phyloP scores from a whole-genome alignment of 2,113 vertebrate species.

The Gallinago jamesoni region DNA sequence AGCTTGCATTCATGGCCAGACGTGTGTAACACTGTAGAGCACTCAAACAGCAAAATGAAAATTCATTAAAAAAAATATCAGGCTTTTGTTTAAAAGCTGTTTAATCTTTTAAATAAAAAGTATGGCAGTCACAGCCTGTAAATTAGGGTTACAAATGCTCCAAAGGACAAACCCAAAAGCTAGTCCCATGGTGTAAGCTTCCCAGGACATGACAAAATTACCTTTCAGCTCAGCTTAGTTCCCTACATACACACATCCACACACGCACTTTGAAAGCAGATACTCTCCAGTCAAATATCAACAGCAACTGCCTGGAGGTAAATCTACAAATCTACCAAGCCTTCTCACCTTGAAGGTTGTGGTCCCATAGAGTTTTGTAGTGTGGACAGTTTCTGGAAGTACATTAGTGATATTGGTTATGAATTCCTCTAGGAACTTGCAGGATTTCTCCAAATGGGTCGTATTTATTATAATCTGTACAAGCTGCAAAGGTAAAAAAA shows the following conservation, averaged over 20 bases:
- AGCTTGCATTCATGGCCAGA: background rate
- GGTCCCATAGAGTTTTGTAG: conserved; percentile 93
- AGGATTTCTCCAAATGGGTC: conserved; percentile 94
- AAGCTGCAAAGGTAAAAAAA: conserved; percentile 73
- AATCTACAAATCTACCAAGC: too few species aligned
- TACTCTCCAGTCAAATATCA: background rate
- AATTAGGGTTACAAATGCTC: background rate
- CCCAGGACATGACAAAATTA: rapidly evolving
- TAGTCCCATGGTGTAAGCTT: background rate
- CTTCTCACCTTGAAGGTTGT: conserved; percentile 92
- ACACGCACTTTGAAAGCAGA: rapidly evolving
- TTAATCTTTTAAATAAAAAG: background rate
- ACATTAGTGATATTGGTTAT: conserved; percentile 98
- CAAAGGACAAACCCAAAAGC: background rate
- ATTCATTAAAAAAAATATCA: background rate
- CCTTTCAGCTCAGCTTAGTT: background rate
- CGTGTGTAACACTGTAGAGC: rapidly evolving
- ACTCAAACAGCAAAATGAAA: background rate
- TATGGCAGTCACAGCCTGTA: background rate
- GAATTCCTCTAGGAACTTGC: conserved; percentile 95
- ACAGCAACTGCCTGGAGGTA: rapidly evolving
- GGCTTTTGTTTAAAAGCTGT: background rate
- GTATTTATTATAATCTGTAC: conserved; percentile 99
- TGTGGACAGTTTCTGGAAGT: conserved; percentile 89
- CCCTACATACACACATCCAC: background rate